A percentile compares a stretch with the other conserved stretches of the same genome.
These are phyloP conservation scores for Gorsachius goisagi DNA, from an alignment of 2,113 vertebrate species.

Conservation along the genomic window DNA sequence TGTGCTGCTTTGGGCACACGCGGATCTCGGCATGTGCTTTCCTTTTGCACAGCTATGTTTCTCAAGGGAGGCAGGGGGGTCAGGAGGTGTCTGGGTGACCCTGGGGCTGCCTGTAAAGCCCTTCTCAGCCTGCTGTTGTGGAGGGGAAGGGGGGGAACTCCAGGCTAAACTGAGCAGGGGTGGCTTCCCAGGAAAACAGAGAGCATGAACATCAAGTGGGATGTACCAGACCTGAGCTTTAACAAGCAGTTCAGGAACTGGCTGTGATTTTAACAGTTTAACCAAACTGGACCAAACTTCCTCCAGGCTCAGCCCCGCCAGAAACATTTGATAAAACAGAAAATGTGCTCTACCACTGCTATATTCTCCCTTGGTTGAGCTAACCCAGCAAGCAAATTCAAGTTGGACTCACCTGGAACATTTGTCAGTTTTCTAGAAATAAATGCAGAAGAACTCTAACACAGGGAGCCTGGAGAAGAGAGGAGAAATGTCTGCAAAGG, in stretches of 20 bases:
- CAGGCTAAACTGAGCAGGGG: background rate
- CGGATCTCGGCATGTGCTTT: background rate
- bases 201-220: rapidly evolving
- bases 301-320: background rate
- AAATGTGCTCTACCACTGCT: background rate
- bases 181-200: background rate
- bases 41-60: background rate
- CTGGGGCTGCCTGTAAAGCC: background rate
- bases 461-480: background rate
- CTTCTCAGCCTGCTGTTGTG: background rate
- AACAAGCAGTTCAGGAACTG: background rate
- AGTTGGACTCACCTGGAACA: background rate
- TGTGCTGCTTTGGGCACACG: background rate
- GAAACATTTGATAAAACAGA: background rate
- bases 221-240: background rate
- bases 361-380: background rate
- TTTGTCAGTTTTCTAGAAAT: background rate
- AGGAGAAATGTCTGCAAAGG: background rate
- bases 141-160: background rate
- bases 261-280: background rate
- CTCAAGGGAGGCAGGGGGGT: background rate
- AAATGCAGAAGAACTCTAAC: background rate
- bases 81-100: background rate
- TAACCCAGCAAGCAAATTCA: background rate
- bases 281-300: background rate